A percentile compares a stretch with the other conserved stretches of the same genome.
phyloP scores from a whole-genome alignment of 2,888 invertebrate genomes.

The Harpagoxenus sublaevis region DNA sequence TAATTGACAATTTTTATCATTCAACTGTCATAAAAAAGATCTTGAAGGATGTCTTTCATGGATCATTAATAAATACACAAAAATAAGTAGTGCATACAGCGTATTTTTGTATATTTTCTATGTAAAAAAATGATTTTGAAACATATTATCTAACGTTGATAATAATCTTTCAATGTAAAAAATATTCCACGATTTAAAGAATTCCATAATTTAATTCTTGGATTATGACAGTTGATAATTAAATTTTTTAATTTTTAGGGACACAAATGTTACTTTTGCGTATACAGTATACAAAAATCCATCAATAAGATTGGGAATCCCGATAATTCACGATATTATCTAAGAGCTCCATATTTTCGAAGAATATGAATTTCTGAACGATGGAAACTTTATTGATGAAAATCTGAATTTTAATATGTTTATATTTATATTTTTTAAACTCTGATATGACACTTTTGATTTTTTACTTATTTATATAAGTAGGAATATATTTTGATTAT shows the following conservation, averaged over 20 bases:
- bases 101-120: slow-evolving; percentile 10
- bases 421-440: background rate
- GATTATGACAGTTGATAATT: slow-evolving; percentile 5
- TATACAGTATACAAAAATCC: background rate
- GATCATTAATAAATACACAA: slow-evolving; percentile 2
- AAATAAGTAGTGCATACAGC: background rate
- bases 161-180: background rate
- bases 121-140: slow-evolving; percentile 6
- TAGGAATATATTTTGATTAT: slow-evolving; percentile 23
- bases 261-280: background rate
- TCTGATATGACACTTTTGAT: background rate
- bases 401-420: slow-evolving; percentile 16
- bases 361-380: slow-evolving; percentile 24
- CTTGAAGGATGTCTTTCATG: background rate
- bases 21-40: slow-evolving; percentile 4
- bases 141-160: background rate
- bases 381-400: background rate
- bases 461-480: slow-evolving; percentile 1
- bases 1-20: background rate
- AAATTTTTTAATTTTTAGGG: slow-evolving; percentile 16
- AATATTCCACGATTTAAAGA: background rate
- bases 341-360: slow-evolving; percentile 6
- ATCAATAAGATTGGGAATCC: background rate
- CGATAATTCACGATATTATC: slow-evolving; percentile 9
- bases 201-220: background rate